Base-by-base conservation (phyloP, 1,140 invertebrate genomes). In the Euborellia annulipes region DNA sequence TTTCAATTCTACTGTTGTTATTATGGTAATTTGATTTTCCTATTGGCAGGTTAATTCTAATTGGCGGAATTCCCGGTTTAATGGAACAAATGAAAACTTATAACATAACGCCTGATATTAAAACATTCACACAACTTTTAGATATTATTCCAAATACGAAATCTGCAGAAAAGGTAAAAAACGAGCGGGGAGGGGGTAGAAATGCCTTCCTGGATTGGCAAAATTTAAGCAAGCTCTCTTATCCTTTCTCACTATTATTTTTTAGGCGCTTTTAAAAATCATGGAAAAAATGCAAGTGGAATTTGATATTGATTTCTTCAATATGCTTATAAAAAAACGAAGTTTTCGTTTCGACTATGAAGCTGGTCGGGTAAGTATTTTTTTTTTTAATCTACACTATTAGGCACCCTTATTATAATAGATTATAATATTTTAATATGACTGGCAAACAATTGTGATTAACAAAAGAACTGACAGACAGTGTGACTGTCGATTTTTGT, bases 271-370 rank as follows among this genome's bases (percentile, higher is more conserved):
- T 6, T 49, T 86, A 4, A 49, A 57, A 30, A 57, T 69, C 18
- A 72, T 89, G 55, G 68, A 72, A 41, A 56, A 63, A 42, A 60
- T 65, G 27, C 62, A 69, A 11, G 57, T 89, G 0, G 68, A 68
- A 52, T 62, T 76, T 0, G 87, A 93, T 63, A 72, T 83, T 30
- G 75, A 77, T 57, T 89, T 92, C 58, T 89, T 75, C 53, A 95
- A 93, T 62, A 73, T 82, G 58, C 62, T 93, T 13, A 90, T 94
- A 40, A 86, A 81, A 55, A 85, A 76, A 57, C 68, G 83, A 43
- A 76, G 72, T 55, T 62, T 75, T 47, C 63, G 82, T 52, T 62
- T 61, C 41, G 74, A 85, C 55, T 78, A 76, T 59, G 61, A 69
- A 43, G 65, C 60, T 55, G 84, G 79, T 19, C 71, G 73, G 63